Base-by-base conservation (phyloP, 2,888 invertebrate genomes). In the Matsumyia berberina region DNA sequence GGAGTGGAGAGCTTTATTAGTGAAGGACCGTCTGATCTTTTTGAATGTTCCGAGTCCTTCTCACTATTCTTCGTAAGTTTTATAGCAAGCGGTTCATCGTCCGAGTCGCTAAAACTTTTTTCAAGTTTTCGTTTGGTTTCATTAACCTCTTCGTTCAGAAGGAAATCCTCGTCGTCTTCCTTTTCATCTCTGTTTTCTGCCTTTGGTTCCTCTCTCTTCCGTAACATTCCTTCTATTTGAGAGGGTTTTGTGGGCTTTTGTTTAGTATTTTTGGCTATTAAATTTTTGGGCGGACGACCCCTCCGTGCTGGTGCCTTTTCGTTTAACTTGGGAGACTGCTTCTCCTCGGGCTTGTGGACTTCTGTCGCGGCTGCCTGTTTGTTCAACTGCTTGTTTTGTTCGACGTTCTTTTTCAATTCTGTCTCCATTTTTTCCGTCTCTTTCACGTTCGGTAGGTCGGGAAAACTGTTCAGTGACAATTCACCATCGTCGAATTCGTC, bases 361-460 rank as follows among this genome's bases (percentile, higher is more conserved):
- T 46, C 77, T 55, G 86, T 86, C 1, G 86, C 76, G 33, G 87
- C 86, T 24, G 87, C 69, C 51, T 87, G 67, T 17, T 86, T 86
- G 8, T 58, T 44, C 9, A 12, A 31, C 39, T 67, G 67, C 12
- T 69, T 83, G 12, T 70, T 87, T 51, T 88, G 77, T 37, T 88
- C 87, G 33, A 90, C 90, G 66, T 89, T 90, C 74, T 90, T 90
- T 89, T 94, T 94, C 11, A 94, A 89, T 89, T 94, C 94, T 73
- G 89, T 89, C 86, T 94, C 94, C 87, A 93, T 91, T 89, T 94
- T 94, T 87, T 94, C 93, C 67, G 93, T 94, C 90, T 93, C 93
- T 70, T 93, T 93, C 0, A 94, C 94, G 88, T 94, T 94, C 2
- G 95, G 95, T 42, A 95, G 90, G 88, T 95, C 95, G 0, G 94